Conservation (phyloP, 2,797 vertebrate species). For the Gallinago solitaria region DNA sequence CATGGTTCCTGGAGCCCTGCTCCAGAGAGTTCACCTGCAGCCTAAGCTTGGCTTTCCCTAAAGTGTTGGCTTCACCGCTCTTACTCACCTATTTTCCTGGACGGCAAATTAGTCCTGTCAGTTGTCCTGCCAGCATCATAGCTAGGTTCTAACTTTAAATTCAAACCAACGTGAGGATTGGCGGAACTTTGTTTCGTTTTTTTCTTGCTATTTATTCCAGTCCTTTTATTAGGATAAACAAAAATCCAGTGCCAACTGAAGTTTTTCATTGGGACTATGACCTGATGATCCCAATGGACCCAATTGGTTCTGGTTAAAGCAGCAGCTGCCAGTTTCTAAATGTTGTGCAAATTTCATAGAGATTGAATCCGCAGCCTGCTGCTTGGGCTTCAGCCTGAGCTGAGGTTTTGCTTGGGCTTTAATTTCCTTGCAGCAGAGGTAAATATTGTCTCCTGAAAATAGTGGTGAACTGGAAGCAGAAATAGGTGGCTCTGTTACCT, state of each 20-base stretch:
- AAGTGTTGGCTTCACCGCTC: background rate
- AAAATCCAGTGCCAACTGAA: background rate
- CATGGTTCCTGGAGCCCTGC: no score
- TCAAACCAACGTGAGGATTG: background rate
- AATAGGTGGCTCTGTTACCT: background rate
- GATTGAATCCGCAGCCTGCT: background rate
- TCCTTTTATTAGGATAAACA: background rate
- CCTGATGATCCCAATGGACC: background rate
- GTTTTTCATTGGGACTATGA: background rate
- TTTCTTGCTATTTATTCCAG: background rate
- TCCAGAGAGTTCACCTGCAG: background rate
- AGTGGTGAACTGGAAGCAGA: background rate
- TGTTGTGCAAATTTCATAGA: background rate
- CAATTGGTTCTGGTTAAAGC: background rate
- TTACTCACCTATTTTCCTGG: background rate
- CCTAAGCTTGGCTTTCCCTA: background rate
- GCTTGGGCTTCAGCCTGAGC: background rate
- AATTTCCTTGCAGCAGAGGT: background rate
- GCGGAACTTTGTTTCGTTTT: background rate
- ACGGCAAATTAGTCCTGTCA: background rate
- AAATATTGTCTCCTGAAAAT: background rate
- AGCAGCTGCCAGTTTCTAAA: background rate
- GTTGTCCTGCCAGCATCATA: background rate
- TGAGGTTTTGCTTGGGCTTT: background rate
- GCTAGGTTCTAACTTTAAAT: background rate